These are phyloP conservation scores for Scyliorhinus canicula DNA, from an alignment of 2,797 vertebrate species.

Conservation along the genomic window DNA sequence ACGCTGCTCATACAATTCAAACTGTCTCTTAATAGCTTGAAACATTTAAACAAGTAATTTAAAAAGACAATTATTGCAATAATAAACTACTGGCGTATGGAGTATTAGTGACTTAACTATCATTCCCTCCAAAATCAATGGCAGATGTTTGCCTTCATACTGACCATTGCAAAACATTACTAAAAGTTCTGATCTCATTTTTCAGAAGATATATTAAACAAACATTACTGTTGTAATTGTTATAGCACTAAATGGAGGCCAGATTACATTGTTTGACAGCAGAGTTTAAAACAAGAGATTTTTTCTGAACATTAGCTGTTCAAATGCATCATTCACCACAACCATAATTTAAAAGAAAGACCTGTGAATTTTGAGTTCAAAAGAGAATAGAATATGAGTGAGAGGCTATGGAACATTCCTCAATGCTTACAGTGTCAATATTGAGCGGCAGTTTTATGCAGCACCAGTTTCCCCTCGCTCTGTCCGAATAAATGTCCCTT, in stretches of 20 bases:
- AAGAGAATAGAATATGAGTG: background rate
- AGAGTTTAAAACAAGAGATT: background rate
- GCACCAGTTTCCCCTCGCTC: background rate
- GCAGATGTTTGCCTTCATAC: slow-evolving; percentile 24
- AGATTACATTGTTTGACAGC: slow-evolving; percentile 19
- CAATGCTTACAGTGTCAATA: background rate
- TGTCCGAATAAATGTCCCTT: background rate
- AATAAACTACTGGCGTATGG: slow-evolving; percentile 16
- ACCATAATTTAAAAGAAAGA: background rate
- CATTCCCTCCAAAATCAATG: slow-evolving; percentile 27
- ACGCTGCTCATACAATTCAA: slow-evolving; percentile 5
- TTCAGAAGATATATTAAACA: slow-evolving; percentile 26
- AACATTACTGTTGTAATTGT: slow-evolving; percentile 29
- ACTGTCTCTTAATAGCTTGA: slow-evolving; percentile 11
- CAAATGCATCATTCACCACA: background rate
- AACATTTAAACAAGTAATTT: slow-evolving; percentile 32
- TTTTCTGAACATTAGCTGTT: background rate
- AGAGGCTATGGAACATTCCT: background rate
- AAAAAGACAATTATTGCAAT: slow-evolving; percentile 35
- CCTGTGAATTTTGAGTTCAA: slow-evolving; percentile 9
- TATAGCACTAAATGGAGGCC: slow-evolving; percentile 11
- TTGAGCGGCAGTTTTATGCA: background rate
- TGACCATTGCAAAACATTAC: slow-evolving; percentile 5
- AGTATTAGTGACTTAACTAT: slow-evolving; percentile 32
- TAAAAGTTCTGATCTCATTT: slow-evolving; percentile 23